These are phyloP conservation scores for Sebastes miniatus DNA, from an alignment of 2,797 vertebrate species.

Conservation along the genomic window DNA sequence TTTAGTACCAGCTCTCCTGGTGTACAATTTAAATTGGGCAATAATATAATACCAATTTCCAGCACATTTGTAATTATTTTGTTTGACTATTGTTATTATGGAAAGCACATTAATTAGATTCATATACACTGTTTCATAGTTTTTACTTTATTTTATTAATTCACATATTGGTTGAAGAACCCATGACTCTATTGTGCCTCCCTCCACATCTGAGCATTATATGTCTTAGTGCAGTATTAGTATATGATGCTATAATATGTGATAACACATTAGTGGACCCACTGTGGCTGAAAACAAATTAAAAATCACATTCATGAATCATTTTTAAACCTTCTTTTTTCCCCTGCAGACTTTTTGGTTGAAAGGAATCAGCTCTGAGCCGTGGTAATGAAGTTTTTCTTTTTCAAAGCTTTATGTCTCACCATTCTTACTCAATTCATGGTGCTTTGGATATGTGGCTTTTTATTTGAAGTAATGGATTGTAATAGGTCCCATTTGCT, in stretches of 20 bases:
- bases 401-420: background rate
- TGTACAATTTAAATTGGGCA: background rate
- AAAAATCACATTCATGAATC: background rate
- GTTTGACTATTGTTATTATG: background rate
- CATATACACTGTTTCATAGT: background rate
- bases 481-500: no score
- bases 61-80: background rate
- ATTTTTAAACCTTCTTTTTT: background rate
- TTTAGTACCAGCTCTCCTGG: no score
- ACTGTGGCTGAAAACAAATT: background rate
- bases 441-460: background rate
- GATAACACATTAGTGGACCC: background rate
- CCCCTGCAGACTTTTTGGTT: no score
- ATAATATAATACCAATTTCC: background rate
- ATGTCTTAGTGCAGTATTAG: background rate
- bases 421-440: background rate
- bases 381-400: background rate
- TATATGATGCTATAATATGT: background rate
- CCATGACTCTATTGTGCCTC: no score
- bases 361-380: background rate
- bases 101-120: background rate
- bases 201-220: background rate
- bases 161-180: background rate
- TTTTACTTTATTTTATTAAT: no score
- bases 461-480: no score